A percentile compares a stretch with the other conserved stretches of the same genome.
Conservation (phyloP, 1,140 invertebrate species). For the Ostrea denselamellosa region DNA sequence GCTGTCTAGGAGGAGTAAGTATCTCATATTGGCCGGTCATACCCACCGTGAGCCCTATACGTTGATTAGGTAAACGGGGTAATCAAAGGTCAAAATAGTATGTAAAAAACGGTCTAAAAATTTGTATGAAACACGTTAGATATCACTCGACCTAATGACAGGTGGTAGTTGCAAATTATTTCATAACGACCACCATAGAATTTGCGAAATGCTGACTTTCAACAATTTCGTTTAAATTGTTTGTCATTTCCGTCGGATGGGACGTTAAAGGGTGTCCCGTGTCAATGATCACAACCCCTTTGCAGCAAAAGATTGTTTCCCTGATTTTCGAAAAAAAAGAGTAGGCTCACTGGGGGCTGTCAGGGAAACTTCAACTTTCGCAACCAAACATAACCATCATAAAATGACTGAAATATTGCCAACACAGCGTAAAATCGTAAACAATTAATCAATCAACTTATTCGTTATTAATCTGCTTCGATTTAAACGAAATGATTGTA, state of each 20-base stretch:
- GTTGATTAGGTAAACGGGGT: neutral
- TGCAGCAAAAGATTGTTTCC: too few relatives aligned
- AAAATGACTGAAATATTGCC: too few relatives aligned
- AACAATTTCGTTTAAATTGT: neutral
- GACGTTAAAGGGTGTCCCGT: too few relatives aligned
- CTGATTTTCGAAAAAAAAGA: too few relatives aligned
- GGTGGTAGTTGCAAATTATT: too few relatives aligned
- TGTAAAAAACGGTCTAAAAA: neutral
- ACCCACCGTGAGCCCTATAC: neutral
- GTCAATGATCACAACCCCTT: too few relatives aligned
- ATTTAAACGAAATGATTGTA: neutral
- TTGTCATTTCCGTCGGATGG: too few relatives aligned
- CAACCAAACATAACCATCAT: too few relatives aligned
- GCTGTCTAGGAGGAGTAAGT: neutral
- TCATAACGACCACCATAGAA: neutral
- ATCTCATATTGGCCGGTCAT: neutral
- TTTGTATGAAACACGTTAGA: neutral
- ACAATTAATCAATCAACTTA: too few relatives aligned
- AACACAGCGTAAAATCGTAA: too few relatives aligned
- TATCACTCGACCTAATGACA: neutral
- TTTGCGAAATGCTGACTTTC: neutral
- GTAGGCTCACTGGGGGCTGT: too few relatives aligned
- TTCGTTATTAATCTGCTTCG: neutral
- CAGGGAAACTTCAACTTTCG: too few relatives aligned
- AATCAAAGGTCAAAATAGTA: neutral